These are phyloP conservation scores for Centroberyx gerrardi DNA, from an alignment of 2,797 vertebrate genomes.

Conservation along the genomic window DNA sequence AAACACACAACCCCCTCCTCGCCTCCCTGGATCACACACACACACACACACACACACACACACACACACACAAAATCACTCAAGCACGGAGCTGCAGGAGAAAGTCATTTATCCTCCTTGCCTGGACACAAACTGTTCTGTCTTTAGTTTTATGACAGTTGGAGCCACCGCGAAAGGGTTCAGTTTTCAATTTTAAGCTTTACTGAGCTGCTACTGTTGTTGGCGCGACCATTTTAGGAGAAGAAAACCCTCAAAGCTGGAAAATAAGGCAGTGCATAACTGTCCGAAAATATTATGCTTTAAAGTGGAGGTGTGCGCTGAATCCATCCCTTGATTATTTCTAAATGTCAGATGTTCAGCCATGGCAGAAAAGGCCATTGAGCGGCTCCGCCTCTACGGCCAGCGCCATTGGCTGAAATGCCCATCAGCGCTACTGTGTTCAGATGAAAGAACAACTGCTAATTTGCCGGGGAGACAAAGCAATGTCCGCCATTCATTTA, in stretches of 20 bases:
- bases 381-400: background rate
- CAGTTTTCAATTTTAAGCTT: constrained; percentile 43
- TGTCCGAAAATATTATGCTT: background rate
- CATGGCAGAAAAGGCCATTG: constrained; percentile 34
- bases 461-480: constrained; percentile 53
- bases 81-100: constrained; percentile 17
- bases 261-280: background rate
- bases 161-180: background rate
- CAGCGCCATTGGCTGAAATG: constrained; percentile 39
- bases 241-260: background rate
- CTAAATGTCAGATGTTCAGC: background rate
- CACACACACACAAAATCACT: constrained; percentile 5
- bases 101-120: constrained; percentile 34
- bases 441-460: constrained; percentile 21
- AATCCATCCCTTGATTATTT: background rate
- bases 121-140: constrained; percentile 22
- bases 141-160: constrained; percentile 35
- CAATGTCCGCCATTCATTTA: constrained; percentile 39
- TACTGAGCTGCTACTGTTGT: constrained; percentile 1
- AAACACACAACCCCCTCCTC: background rate
- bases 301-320: background rate
- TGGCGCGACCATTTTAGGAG: no score
- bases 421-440: background rate
- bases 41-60: background rate
- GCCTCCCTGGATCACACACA: background rate